Base-by-base conservation (phyloP, 2,113 vertebrate species). In the Myocastor coypus region DNA sequence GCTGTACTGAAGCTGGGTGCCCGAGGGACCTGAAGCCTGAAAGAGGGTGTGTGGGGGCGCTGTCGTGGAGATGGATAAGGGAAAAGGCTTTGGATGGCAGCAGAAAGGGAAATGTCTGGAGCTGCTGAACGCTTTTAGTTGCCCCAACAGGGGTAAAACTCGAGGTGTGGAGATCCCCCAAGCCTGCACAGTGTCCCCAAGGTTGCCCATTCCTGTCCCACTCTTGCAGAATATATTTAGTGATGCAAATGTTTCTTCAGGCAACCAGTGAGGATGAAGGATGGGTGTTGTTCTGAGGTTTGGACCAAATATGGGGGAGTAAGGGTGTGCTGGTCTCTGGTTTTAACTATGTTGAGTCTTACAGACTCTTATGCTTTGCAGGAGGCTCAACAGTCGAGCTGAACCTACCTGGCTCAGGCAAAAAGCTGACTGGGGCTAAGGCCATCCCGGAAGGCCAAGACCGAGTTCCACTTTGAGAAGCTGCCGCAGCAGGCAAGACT, bases 391-490 rank as follows among this genome's bases (percentile, higher is more conserved):
- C 46, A 50, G 80, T 42, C 1, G 32, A 46, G 83, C 55, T 66
- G 83, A 91, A 89, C 86, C 59, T 55, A 61, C 66, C 12, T 14
- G 37, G 87, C 86, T 92, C 88, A 59, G 82, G 50, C 80, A 77
- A 97, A 95, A 83, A 93, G 55, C 57, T 37, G 34, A 37, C 12
- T 32, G 52, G 88, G 75, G 52, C 46, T 40, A 40, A 89, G 68
- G 55, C 87, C 7, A 34, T 75, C 92, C 90, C 50, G 75, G 83
- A 97, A 98, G 91, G 95, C 96, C 97, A 97, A 96, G 95, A 96
- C 89, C 55, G 84, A 93, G 84, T 75, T 93, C 40, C n/a, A n/a
- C 84, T 94, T 94, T 80, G 90, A 71, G 69, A 91, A 90, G 90
- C 90, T 59, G 69, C 90, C n/a, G 64, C 52, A 55, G 71, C 14